These are phyloP conservation scores for Tetramorium simillimum DNA, from an alignment of 1,140 invertebrate genomes.

Conservation along the genomic window DNA sequence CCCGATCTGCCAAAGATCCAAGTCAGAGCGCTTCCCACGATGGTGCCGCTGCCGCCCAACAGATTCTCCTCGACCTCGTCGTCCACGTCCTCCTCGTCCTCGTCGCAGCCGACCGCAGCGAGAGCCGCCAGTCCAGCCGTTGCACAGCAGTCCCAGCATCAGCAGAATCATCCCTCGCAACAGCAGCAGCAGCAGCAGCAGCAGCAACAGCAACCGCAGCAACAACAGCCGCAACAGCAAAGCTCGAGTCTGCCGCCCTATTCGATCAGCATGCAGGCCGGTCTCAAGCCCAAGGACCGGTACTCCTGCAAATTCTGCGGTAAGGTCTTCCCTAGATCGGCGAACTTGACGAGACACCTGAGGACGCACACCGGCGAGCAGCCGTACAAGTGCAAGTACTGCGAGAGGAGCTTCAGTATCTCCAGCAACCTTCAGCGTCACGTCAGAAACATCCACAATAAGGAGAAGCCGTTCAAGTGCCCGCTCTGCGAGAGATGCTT, in stretches of 20 bases:
- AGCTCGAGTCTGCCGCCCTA: constrained; percentile 84
- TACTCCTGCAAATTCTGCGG: constrained; percentile 99
- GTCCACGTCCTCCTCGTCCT: constrained; percentile 73
- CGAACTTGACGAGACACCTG: constrained; percentile 98
- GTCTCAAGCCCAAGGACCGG: constrained; percentile 92
- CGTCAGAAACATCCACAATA: constrained; percentile 99
- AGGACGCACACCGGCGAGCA: constrained; percentile 99
- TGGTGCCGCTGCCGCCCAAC: constrained; percentile 83
- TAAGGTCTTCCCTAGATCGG: constrained; percentile 99
- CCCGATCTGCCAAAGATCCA: constrained; percentile 85
- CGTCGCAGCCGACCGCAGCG: constrained; percentile 64
- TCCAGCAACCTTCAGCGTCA: constrained; percentile 99
- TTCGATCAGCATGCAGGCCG: constrained; percentile 81
- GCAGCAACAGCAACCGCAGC: constrained; percentile 75
- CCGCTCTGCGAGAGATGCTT: constrained; percentile 96
- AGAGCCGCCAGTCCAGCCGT: constrained; percentile 73
- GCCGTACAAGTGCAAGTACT: constrained; percentile 99
- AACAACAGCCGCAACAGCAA: constrained; percentile 75
- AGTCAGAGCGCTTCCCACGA: constrained; percentile 82
- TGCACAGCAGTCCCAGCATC: constrained; percentile 64
- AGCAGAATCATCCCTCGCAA: constrained; percentile 66
- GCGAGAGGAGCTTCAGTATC: constrained; percentile 99
- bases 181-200: constrained; percentile 63
- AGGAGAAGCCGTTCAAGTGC: constrained; percentile 96
- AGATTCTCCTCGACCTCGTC: constrained; percentile 79